Conservation (phyloP, 2,888 invertebrate species). For the Plagodis dolabraria region DNA sequence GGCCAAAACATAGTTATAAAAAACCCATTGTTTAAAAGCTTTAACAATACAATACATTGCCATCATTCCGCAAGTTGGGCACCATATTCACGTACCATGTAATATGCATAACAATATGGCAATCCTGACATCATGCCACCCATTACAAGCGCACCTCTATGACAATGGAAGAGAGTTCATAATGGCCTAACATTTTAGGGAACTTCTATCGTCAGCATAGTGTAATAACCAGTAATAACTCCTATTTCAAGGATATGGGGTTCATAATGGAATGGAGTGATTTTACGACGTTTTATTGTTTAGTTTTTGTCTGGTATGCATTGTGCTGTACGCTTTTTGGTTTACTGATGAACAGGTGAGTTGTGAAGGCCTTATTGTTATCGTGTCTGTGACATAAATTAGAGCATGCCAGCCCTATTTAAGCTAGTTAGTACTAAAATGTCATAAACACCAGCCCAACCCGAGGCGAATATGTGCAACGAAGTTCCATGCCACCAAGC, state of each 20-base stretch:
- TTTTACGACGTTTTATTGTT: slow-evolving; percentile 2
- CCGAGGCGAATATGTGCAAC: too few species aligned
- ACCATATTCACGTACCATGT: slow-evolving; percentile 8
- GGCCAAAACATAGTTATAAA: too few species aligned
- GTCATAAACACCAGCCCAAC: too few species aligned
- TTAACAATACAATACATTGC: not conserved
- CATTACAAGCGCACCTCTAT: not conserved
- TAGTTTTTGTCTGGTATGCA: slow-evolving; percentile 12
- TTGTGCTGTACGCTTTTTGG: slow-evolving; percentile 11
- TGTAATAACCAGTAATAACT: slow-evolving; percentile 3
- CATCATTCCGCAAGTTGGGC: not conserved
- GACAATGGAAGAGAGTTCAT: slow-evolving; percentile 4
- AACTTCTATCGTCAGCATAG: not conserved
- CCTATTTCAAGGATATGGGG: slow-evolving; percentile 5
- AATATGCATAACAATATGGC: slow-evolving; percentile 14
- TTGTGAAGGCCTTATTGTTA: not conserved
- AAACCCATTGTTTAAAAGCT: not conserved
- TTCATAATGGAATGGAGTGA: not conserved
- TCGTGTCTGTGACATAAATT: too few species aligned
- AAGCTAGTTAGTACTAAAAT: too few species aligned
- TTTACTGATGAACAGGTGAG: slow-evolving; percentile 11
- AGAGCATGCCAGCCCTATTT: too few species aligned
- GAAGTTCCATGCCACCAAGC: too few species aligned
- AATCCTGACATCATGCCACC: not conserved
- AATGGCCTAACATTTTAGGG: not conserved